Percentiles rank a stretch among this genome's conserved stretches.
These are phyloP conservation scores for Phrynocephalus guinanensis DNA, from an alignment of 2,797 vertebrate species.

Conservation along the genomic window DNA sequence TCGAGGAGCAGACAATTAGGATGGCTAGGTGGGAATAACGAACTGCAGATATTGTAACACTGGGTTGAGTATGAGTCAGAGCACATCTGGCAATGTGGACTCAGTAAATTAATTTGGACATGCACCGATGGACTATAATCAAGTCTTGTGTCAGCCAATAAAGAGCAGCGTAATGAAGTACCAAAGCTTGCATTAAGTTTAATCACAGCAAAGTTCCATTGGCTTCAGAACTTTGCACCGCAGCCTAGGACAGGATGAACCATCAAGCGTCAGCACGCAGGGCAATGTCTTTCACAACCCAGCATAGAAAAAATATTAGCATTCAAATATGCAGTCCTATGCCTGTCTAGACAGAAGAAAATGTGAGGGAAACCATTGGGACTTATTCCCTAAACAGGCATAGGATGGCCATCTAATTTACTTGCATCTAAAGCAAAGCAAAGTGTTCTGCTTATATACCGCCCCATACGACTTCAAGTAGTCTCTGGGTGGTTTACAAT, in stretches of 20 bases:
- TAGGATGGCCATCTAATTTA: background rate
- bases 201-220: constrained; percentile 5
- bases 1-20: constrained; percentile 14
- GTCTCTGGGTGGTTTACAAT: too few relatives aligned
- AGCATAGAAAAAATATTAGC: background rate
- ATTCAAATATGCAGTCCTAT: background rate
- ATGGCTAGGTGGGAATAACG: constrained; percentile 2
- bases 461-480: too few relatives aligned
- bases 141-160: constrained; percentile 50
- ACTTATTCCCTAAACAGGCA: background rate
- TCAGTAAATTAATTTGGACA: constrained; percentile 56
- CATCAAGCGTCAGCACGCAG: background rate
- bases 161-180: constrained; percentile 42
- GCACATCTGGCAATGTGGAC: constrained; percentile 35
- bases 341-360: background rate
- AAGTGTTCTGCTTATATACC: too few relatives aligned
- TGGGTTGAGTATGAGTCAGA: constrained; percentile 44
- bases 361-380: background rate
- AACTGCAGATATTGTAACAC: constrained; percentile 22
- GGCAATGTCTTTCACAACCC: background rate
- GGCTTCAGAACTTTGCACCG: background rate
- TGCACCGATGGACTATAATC: constrained; percentile 48
- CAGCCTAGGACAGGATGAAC: background rate
- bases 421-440: background rate
- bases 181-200: background rate